Base-by-base conservation (phyloP, 2,888 invertebrate genomes). In the Bellardia bayeri region DNA sequence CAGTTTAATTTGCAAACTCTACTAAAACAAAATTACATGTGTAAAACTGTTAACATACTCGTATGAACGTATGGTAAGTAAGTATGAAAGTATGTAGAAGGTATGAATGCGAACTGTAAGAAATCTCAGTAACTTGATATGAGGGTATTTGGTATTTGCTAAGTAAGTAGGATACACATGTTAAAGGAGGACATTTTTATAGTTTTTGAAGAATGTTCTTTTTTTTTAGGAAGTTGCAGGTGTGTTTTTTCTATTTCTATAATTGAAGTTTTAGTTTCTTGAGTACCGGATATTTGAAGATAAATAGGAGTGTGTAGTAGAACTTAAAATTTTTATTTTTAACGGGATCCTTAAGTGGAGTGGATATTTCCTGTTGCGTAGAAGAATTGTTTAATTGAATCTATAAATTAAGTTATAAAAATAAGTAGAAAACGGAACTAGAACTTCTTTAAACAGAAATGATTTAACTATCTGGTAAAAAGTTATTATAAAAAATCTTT, bases 111-210 rank as follows among this genome's bases (percentile, higher is more conserved):
- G 23, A 56, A 56, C 37, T 61, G 45, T 51, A 61, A 61, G 63
- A 76, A 81, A 81, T 69, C 80, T 16, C 40, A 54, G 85, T 80
- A 85, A 85, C 68, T 33, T 51, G 80, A 85, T 85, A 85, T 42
- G 37, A 61, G 69, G 54, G 33, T 23, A 7, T 54, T n/a, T 16
- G 7, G 37, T 68, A 68, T 69, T 69, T 69, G 54, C 11, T 51
- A 64, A 45, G 8, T 37, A 37, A 5, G 23, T 5, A 23, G 2
- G 23, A 14, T 63, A 42, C 64, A 51, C 63, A 42, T 64, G 45
- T 16, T 8, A 58, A 45, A 33, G 30, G 58, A 72, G 72, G 66
- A 75, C 40, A 63, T 58, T 58, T 71, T 72, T 66, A 42, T 72
- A 45, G 45, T 81, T 80, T 40, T 64, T 37, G 11, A 33, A 37